These are phyloP conservation scores for Blastomussa wellsi DNA, from an alignment of 92 coral and sea anemone genomes.

Conservation along the genomic window DNA sequence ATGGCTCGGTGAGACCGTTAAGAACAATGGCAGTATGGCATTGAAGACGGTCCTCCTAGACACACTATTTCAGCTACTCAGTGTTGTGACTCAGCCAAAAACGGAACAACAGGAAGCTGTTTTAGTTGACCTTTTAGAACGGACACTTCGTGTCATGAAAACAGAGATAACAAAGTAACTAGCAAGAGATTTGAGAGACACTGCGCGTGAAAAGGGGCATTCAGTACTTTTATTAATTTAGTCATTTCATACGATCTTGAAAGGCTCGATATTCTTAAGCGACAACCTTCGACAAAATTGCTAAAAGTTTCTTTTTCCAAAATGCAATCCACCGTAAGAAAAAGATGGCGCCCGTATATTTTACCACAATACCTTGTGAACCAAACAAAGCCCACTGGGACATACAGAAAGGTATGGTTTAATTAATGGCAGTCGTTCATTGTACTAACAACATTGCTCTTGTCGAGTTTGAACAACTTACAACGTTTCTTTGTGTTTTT, in stretches of 20 bases:
- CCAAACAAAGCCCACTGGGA: too few relatives aligned
- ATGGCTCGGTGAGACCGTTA: conserved; percentile 23
- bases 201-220: not conserved
- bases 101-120: conserved; percentile 37
- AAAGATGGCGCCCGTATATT: too few relatives aligned
- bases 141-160: conserved; percentile 33
- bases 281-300: not conserved
- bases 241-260: not conserved
- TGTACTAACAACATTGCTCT: too few relatives aligned
- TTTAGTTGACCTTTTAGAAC: conserved; percentile 37
- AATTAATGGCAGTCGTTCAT: too few relatives aligned
- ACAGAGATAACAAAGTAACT: conserved; percentile 18
- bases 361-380: too few relatives aligned
- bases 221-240: not conserved
- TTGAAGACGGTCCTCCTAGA: conserved; percentile 36
- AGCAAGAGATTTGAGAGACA: not conserved
- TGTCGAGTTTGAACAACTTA: too few relatives aligned
- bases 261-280: not conserved
- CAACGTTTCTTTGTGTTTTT: too few relatives aligned
- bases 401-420: too few relatives aligned
- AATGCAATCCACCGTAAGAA: too few relatives aligned
- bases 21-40: not conserved
- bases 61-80: conserved; percentile 35
- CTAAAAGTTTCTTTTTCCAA: not conserved
- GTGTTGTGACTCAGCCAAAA: conserved; percentile 41